Evolutionary conservation across 1,140 invertebrate genomes (phyloP).

Genomic region (Bemisia tabaci): DNA sequence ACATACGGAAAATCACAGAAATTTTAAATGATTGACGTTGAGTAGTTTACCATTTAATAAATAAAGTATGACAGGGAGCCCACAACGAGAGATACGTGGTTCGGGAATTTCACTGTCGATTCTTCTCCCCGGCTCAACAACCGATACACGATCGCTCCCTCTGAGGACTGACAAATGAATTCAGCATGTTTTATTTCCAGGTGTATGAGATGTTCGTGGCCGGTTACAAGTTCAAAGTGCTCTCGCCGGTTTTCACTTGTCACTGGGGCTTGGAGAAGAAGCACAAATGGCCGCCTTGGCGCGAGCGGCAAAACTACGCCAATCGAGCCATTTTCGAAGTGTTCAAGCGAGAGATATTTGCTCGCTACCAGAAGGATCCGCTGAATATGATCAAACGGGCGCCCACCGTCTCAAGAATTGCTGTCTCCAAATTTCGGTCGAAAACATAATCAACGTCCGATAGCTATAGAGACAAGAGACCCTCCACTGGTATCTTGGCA

Average conservation of each 20-base stretch:
- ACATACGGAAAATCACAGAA: no score
- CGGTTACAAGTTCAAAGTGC: constrained; percentile 76
- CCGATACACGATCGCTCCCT: no score
- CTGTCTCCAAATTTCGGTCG: not conserved
- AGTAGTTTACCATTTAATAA: no score
- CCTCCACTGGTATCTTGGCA: no score
- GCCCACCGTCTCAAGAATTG: not conserved
- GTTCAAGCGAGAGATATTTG: constrained; percentile 72
- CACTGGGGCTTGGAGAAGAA: constrained; percentile 78
- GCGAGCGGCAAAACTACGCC: constrained; percentile 54
- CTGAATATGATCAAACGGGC: not conserved
- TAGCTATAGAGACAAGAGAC: no score
- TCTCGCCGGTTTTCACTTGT: constrained; percentile 78
- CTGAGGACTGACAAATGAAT: no score
- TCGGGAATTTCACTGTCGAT: no score
- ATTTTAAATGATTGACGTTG: no score
- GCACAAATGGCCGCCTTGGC: constrained; percentile 59
- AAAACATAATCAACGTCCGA: no score
- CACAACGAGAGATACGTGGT: no score
- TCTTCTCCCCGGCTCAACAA: no score
- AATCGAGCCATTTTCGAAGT: constrained; percentile 68
- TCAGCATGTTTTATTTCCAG: constrained; percentile 43
- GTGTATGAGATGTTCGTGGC: constrained; percentile 88
- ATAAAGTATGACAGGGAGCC: no score
- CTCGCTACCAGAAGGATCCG: constrained; percentile 38